phyloP scores from a whole-genome alignment of 2,888 invertebrate genomes.

The Pachycephus smyrnensis region DNA sequence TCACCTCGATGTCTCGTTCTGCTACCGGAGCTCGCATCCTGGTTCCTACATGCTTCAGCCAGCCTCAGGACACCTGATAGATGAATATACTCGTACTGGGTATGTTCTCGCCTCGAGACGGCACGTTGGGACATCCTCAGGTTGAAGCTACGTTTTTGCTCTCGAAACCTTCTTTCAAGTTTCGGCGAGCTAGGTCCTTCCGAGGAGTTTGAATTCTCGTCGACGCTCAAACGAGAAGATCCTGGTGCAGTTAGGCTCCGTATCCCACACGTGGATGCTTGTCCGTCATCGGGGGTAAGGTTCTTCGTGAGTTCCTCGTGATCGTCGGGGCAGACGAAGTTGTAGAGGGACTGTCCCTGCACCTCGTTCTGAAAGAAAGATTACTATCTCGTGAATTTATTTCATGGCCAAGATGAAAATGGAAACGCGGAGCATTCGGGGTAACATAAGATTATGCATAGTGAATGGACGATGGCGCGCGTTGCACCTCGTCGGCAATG shows the following conservation, averaged over 20 bases:
- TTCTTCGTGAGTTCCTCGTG: conserved; percentile 78
- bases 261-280: conserved; percentile 56
- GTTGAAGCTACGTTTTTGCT: conserved; percentile 67
- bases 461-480: background rate
- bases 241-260: conserved; percentile 27
- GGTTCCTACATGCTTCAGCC: conserved; percentile 48
- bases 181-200: conserved; percentile 36
- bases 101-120: conserved; percentile 67
- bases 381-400: background rate
- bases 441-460: background rate
- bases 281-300: conserved; percentile 69
- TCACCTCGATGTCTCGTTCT: conserved; percentile 41
- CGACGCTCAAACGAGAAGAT: conserved; percentile 53
- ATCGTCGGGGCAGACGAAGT: conserved; percentile 85
- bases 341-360: conserved; percentile 83
- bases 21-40: conserved; percentile 27
- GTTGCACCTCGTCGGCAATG: conserved; percentile 9
- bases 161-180: conserved; percentile 36
- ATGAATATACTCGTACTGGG: conserved; percentile 69
- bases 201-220: conserved; percentile 71
- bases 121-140: conserved; percentile 67
- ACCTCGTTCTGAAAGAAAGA: conserved; percentile 78
- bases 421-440: background rate
- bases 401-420: background rate
- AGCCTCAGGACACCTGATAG: conserved; percentile 67